These are phyloP conservation scores for Eucidaris tribuloides DNA, from an alignment of 35 echinoderm and acorn worm species.

Conservation along the genomic window DNA sequence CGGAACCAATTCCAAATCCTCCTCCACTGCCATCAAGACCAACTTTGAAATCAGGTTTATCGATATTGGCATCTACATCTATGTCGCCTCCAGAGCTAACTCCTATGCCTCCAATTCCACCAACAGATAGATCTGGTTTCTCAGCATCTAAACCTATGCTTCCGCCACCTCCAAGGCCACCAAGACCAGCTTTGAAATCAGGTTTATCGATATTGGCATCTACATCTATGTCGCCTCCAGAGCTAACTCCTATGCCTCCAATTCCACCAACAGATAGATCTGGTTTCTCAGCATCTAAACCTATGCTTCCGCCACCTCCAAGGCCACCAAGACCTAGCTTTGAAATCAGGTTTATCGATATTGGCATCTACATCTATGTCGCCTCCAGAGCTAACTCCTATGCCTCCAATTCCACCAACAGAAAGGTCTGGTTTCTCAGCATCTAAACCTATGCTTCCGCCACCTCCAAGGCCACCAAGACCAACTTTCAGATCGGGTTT, in stretches of 20 bases:
- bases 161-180: not conserved
- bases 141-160: not conserved
- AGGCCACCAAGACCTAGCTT: not conserved
- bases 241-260: too few species aligned
- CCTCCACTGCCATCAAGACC: not conserved
- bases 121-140: not conserved
- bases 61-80: too few species aligned
- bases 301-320: conserved; percentile 20
- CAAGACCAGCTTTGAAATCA: not conserved
- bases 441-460: not conserved
- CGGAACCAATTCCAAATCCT: not conserved
- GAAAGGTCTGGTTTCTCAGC: too few species aligned
- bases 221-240: conserved; percentile 21
- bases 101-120: conserved; percentile 25
- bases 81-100: conserved; percentile 9
- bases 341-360: too few species aligned
- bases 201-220: conserved; percentile 10
- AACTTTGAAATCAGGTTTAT: not conserved
- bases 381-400: too few species aligned
- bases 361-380: too few species aligned
- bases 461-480: too few species aligned
- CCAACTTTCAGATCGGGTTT: conserved; percentile 14
- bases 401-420: too few species aligned
- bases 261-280: too few species aligned
- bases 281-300: not conserved